Evolutionary conservation across 2,797 vertebrate species (phyloP).

Genomic region (Sebastes kiyomatsui): DNA sequence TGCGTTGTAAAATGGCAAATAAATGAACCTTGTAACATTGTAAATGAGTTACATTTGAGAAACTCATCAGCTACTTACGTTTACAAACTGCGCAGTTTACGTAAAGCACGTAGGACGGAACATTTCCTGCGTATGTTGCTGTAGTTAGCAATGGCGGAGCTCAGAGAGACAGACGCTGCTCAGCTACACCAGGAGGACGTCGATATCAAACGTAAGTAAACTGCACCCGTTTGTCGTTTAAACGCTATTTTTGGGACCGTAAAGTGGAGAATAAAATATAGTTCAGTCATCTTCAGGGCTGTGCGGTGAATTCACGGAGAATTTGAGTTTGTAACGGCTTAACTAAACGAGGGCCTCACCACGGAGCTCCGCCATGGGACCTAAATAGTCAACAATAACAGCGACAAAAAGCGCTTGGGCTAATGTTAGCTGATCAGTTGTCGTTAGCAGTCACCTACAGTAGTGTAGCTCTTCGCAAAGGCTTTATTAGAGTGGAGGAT

Average conservation of each 20-base stretch:
- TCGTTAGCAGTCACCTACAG: accelerated
- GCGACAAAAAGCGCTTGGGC: neutral
- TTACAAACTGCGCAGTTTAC: slow-evolving; percentile 37
- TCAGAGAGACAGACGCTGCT: slow-evolving; percentile 61
- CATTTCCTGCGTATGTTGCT: slow-evolving; percentile 33
- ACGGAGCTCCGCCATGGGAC: slow-evolving; percentile 85
- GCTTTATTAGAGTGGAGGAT: accelerated
- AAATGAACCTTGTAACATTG: neutral
- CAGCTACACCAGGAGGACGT: slow-evolving; percentile 84
- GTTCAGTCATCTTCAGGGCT: accelerated
- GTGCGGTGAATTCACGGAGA: slow-evolving; percentile 3
- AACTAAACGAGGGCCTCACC: slow-evolving; percentile 80
- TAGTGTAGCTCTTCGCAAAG: too few species aligned
- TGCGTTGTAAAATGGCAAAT: neutral
- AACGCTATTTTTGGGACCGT: accelerated
- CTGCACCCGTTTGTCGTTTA: neutral
- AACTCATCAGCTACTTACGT: neutral
- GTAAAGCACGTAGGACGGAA: slow-evolving; percentile 28
- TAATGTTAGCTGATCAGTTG: neutral
- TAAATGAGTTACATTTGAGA: neutral
- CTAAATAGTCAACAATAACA: slow-evolving; percentile 72
- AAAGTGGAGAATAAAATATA: neutral
- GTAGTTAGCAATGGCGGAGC: slow-evolving; percentile 80
- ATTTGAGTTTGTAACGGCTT: slow-evolving; percentile 67
- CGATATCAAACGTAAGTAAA: slow-evolving; percentile 73